These are phyloP conservation scores for Phaenicophaeus curvirostris DNA, from an alignment of 2,797 vertebrate genomes.

Conservation along the genomic window DNA sequence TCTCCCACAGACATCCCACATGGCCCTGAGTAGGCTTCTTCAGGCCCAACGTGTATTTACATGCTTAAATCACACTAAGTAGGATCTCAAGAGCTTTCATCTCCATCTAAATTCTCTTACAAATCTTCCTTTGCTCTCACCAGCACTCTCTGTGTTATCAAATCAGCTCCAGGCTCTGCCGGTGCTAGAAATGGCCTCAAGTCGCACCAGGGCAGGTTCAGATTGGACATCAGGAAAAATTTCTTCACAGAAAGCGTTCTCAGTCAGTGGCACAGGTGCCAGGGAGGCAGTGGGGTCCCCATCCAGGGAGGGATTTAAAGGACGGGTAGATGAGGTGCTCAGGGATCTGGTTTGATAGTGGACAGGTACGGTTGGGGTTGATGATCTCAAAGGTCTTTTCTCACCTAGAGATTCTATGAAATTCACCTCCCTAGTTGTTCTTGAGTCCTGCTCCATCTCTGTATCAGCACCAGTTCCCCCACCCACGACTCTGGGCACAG, in stretches of 20 bases:
- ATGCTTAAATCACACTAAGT: not conserved
- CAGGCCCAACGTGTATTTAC: not conserved
- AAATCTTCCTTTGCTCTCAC: not conserved
- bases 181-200: too few species aligned
- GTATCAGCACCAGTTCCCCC: not conserved
- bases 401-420: too few species aligned
- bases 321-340: too few species aligned
- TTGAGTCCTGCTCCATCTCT: not conserved
- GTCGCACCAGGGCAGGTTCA: too few species aligned
- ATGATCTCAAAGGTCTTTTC: too few species aligned
- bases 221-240: too few species aligned
- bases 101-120: not conserved
- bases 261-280: too few species aligned
- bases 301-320: too few species aligned
- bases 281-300: too few species aligned
- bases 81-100: not conserved
- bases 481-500: rapidly evolving
- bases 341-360: too few species aligned
- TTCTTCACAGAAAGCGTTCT: too few species aligned
- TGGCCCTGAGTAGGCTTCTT: not conserved
- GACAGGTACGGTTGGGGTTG: too few species aligned
- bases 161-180: not conserved
- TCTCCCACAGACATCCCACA: not conserved
- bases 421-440: not conserved
- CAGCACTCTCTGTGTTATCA: not conserved